phyloP scores from a whole-genome alignment of 2,113 vertebrate species.

The Megaceryle torquata region DNA sequence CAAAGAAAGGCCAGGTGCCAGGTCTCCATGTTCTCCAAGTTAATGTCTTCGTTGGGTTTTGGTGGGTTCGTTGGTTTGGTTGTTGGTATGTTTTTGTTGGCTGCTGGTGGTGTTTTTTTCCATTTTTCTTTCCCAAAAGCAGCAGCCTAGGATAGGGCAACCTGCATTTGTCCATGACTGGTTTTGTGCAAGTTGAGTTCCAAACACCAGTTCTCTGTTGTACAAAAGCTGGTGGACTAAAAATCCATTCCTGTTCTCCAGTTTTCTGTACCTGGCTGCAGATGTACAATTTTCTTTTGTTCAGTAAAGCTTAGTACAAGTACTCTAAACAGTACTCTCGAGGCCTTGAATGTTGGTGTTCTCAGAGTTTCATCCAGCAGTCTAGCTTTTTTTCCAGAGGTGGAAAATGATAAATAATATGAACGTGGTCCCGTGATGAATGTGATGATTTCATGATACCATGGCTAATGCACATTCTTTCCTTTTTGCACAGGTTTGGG shows the following conservation, averaged over 20 bases:
- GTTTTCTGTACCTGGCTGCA: not conserved
- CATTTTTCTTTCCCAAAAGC: not conserved
- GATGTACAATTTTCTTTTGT: not conserved
- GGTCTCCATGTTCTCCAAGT: not conserved
- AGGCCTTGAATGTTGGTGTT: not conserved
- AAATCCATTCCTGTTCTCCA: not conserved
- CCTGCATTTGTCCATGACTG: not conserved
- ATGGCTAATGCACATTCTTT: accelerated
- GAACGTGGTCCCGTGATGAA: not conserved
- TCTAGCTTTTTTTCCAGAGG: not conserved
- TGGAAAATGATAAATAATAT: not conserved
- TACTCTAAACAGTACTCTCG: not conserved
- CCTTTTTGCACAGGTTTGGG: not conserved
- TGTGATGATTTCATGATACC: not conserved
- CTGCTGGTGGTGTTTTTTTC: not conserved
- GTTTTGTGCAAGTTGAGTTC: not conserved
- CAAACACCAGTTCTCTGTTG: not conserved
- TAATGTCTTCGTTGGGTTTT: not conserved
- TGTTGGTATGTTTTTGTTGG: not conserved
- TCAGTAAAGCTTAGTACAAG: not conserved
- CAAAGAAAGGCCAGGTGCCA: not conserved
- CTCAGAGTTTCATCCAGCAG: not conserved
- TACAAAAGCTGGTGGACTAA: not conserved
- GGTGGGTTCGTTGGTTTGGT: not conserved
- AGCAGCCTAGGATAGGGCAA: not conserved